These are phyloP conservation scores for Idris sp. DNA, from an alignment of 1,140 invertebrate species.

Conservation along the genomic window DNA sequence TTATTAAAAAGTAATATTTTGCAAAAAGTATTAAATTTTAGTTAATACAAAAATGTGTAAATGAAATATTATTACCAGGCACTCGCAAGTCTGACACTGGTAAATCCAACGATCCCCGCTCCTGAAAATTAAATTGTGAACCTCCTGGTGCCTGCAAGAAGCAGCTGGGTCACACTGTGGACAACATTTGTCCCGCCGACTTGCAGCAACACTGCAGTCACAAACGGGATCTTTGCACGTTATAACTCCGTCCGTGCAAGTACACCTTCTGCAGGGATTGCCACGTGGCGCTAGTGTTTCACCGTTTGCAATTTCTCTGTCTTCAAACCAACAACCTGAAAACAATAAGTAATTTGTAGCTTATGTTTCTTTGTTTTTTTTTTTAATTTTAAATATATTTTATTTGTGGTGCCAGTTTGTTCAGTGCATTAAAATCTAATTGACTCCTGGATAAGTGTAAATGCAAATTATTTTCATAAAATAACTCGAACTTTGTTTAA, in stretches of 20 bases:
- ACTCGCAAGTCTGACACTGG: conserved; percentile 94
- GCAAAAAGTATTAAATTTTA: too few relatives aligned
- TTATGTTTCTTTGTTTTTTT: background rate
- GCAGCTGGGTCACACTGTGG: conserved; percentile 86
- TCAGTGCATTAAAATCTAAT: too few relatives aligned
- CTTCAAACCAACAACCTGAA: conserved; percentile 82
- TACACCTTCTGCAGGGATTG: conserved; percentile 81
- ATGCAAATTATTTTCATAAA: too few relatives aligned
- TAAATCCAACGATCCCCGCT: conserved; percentile 92
- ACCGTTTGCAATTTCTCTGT: conserved; percentile 80
- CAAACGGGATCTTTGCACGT: conserved; percentile 81
- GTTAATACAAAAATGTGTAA: too few relatives aligned
- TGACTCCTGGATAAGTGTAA: too few relatives aligned
- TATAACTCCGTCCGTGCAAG: conserved; percentile 82
- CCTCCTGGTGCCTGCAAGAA: conserved; percentile 87
- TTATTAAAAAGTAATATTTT: too few relatives aligned
- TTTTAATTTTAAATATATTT: too few relatives aligned
- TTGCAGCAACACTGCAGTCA: conserved; percentile 80
- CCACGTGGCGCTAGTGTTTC: conserved; percentile 76
- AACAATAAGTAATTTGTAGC: too few relatives aligned
- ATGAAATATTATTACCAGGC: conserved; percentile 83
- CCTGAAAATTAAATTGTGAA: conserved; percentile 84
- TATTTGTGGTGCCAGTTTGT: too few relatives aligned
- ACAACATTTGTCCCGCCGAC: conserved; percentile 83
- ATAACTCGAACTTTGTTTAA: too few relatives aligned